Conservation (phyloP, 2,797 vertebrate genomes). For the Vespertilio murinus region DNA sequence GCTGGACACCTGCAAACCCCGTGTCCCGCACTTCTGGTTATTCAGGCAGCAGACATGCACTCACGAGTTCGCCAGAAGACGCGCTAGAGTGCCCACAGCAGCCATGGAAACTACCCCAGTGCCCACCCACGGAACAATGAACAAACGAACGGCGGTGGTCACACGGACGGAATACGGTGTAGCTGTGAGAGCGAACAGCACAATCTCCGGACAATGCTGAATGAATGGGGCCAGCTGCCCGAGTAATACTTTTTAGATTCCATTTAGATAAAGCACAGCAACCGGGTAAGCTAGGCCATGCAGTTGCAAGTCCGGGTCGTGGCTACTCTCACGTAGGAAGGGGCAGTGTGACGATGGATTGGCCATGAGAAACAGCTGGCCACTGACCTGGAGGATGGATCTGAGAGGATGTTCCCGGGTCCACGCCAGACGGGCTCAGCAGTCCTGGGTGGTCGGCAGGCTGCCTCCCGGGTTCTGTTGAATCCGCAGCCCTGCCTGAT, state of each 20-base stretch:
- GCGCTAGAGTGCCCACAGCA: not conserved
- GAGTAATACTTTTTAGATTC: not conserved
- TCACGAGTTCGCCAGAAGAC: not conserved
- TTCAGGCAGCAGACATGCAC: not conserved
- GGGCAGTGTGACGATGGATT: not conserved
- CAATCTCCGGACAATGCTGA: not conserved
- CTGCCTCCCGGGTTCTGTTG: not conserved
- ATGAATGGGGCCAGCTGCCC: not conserved
- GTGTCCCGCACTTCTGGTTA: not conserved
- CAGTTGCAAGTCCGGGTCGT: not conserved
- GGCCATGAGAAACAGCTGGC: not conserved
- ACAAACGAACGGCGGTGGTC: not conserved
- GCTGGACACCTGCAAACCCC: not conserved
- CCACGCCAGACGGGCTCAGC: fast-evolving
- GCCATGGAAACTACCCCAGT: not conserved
- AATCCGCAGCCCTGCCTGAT: not conserved
- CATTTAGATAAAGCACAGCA: not conserved
- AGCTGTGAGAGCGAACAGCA: not conserved
- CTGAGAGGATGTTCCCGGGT: not conserved
- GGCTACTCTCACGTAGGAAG: not conserved
- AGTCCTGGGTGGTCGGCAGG: not conserved
- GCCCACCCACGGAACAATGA: not conserved
- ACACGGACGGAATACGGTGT: no score
- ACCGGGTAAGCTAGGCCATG: not conserved
- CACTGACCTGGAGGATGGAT: not conserved